Evolutionary conservation across 2,888 invertebrate genomes (phyloP).

Genomic region (Phlogophora meticulosa): DNA sequence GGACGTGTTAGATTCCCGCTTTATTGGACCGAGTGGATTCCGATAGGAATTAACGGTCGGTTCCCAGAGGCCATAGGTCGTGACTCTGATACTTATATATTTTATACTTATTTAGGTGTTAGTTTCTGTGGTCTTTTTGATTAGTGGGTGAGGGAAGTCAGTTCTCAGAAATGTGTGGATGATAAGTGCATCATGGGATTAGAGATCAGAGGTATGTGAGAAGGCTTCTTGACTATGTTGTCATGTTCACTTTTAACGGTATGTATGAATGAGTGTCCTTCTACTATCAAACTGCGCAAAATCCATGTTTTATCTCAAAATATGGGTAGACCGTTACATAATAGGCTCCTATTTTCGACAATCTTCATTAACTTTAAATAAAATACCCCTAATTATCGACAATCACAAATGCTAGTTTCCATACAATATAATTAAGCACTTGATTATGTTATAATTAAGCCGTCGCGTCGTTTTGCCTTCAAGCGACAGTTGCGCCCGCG

Average conservation of each 20-base stretch:
- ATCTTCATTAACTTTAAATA: too few relatives aligned
- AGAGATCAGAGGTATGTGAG: slow-evolving; percentile 24
- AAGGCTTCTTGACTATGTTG: neutral
- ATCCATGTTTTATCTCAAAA: too few relatives aligned
- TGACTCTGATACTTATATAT: slow-evolving; percentile 55
- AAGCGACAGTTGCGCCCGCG: slow-evolving; percentile 11
- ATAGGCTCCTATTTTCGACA: too few relatives aligned
- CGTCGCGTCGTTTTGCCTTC: slow-evolving; percentile 6
- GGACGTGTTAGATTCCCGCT: slow-evolving; percentile 65
- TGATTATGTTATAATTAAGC: slow-evolving; percentile 6
- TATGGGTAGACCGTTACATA: too few relatives aligned
- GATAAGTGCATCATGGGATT: slow-evolving; percentile 46
- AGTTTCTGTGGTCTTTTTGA: slow-evolving; percentile 30
- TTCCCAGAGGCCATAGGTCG: slow-evolving; percentile 63
- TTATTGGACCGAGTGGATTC: slow-evolving; percentile 62
- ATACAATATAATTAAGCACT: neutral
- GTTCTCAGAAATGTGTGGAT: slow-evolving; percentile 25
- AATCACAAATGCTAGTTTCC: neutral
- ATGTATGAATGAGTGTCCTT: neutral
- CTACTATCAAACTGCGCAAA: too few relatives aligned
- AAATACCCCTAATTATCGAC: neutral
- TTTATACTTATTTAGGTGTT: slow-evolving; percentile 50
- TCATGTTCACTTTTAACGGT: neutral
- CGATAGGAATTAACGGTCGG: slow-evolving; percentile 63
- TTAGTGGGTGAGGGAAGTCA: slow-evolving; percentile 35